Percentiles rank a stretch among this genome's conserved stretches.
phyloP scores from a whole-genome alignment of 2,888 invertebrate genomes.

The Lysandra bellargus region DNA sequence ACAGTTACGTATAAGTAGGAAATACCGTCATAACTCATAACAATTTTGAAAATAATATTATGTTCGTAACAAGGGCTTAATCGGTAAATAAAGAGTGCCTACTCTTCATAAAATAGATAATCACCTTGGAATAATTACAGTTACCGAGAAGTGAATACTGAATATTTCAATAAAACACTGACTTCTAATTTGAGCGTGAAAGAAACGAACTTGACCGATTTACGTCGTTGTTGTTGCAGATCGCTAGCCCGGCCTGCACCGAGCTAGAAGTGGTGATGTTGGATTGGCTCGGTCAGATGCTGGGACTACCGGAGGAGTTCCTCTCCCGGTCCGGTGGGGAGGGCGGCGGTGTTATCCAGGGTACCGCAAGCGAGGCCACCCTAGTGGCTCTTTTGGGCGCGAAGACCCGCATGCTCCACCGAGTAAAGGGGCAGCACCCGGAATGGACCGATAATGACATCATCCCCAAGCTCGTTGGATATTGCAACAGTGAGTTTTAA shows the following conservation, averaged over 20 bases:
- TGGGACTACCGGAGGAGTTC: conserved; percentile 92
- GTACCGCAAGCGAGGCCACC: conserved; percentile 97
- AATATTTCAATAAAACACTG: conserved; percentile 21
- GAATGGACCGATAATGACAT: conserved; percentile 88
- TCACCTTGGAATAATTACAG: conserved; percentile 14
- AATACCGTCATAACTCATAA: background rate
- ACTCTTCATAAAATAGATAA: background rate
- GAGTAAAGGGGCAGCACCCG: conserved; percentile 85
- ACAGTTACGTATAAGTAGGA: background rate
- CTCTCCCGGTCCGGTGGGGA: conserved; percentile 91
- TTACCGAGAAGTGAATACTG: conserved; percentile 9
- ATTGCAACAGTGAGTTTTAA: conserved; percentile 87
- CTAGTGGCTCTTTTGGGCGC: conserved; percentile 95
- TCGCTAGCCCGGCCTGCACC: conserved; percentile 96
- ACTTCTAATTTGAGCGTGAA: conserved; percentile 11
- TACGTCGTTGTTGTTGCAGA: conserved; percentile 75
- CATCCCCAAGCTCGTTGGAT: conserved; percentile 90
- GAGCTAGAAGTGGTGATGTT: conserved; percentile 97
- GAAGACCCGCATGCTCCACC: conserved; percentile 85
- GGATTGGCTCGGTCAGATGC: conserved; percentile 97
- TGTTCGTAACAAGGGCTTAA: background rate
- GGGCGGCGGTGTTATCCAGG: conserved; percentile 94
- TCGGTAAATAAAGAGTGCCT: background rate
- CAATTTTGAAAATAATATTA: background rate
- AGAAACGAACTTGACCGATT: conserved; percentile 27